phyloP scores from a whole-genome alignment of 2,888 invertebrate species.

The Cryptocheilus praepositus region DNA sequence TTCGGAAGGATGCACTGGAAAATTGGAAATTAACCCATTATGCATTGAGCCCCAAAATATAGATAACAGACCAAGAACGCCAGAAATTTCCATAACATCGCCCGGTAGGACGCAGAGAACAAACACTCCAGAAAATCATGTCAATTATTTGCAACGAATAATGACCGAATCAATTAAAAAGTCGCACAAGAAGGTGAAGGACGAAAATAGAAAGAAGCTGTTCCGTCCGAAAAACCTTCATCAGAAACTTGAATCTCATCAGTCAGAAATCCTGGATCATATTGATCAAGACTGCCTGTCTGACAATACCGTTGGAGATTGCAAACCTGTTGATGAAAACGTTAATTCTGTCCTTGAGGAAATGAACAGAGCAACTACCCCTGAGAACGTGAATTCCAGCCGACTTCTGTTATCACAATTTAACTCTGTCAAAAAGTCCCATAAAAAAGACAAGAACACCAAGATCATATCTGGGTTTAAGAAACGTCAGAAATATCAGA shows the following conservation, averaged over 20 bases:
- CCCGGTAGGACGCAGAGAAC: conserved; percentile 25
- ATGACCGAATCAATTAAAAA: conserved; percentile 66
- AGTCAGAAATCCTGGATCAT: conserved; percentile 1
- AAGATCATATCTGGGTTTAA: conserved; percentile 55
- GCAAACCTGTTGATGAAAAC: background rate
- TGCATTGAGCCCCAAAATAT: background rate
- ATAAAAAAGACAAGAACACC: conserved; percentile 64
- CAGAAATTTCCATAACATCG: conserved; percentile 17
- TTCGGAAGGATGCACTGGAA: background rate
- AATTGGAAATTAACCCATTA: background rate
- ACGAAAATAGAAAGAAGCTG: conserved; percentile 56
- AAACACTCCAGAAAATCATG: conserved; percentile 63
- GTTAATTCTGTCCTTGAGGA: background rate
- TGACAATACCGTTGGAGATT: background rate
- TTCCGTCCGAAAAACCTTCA: conserved; percentile 50
- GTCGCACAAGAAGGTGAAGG: conserved; percentile 66
- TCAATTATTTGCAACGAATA: conserved; percentile 55
- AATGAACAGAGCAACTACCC: conserved; percentile 56
- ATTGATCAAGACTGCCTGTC: background rate
- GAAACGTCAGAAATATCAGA: conserved; percentile 52
- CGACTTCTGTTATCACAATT: conserved; percentile 62
- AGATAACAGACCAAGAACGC: conserved; percentile 25
- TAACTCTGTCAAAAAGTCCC: conserved; percentile 66
- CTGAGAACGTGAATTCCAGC: conserved; percentile 67
- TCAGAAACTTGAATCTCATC: conserved; percentile 6